phyloP scores from a whole-genome alignment of 2,888 invertebrate genomes.

The Oasisia sp. region DNA sequence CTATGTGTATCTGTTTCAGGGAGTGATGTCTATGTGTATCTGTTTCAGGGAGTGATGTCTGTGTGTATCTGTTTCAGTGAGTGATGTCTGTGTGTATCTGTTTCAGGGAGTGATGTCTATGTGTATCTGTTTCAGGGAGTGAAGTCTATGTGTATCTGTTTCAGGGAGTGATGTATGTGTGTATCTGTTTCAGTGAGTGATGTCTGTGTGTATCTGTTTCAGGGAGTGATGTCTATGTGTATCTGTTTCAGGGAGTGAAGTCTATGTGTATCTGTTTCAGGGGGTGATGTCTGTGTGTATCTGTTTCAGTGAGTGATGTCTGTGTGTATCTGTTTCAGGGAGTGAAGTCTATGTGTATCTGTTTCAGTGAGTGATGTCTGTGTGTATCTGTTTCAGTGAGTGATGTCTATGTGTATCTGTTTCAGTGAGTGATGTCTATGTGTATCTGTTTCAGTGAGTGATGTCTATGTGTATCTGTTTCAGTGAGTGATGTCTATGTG shows the following conservation, averaged over 20 bases:
- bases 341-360: background rate
- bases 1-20: background rate
- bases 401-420: too few relatives aligned
- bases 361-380: background rate
- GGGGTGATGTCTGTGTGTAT: background rate
- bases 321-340: background rate
- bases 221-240: background rate
- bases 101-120: too few relatives aligned
- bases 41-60: background rate
- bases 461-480: too few relatives aligned
- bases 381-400: too few relatives aligned
- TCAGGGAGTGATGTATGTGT: background rate
- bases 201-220: too few relatives aligned
- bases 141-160: background rate
- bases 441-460: too few relatives aligned
- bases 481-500: too few relatives aligned
- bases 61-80: background rate
- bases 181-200: background rate
- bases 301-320: background rate
- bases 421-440: too few relatives aligned
- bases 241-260: background rate
- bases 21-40: background rate
- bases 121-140: background rate
- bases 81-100: too few relatives aligned
- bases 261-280: background rate